Conservation (phyloP, 30 jellyfish, hydroid and myxozoan genomes). For the Pelagia noctiluca region DNA sequence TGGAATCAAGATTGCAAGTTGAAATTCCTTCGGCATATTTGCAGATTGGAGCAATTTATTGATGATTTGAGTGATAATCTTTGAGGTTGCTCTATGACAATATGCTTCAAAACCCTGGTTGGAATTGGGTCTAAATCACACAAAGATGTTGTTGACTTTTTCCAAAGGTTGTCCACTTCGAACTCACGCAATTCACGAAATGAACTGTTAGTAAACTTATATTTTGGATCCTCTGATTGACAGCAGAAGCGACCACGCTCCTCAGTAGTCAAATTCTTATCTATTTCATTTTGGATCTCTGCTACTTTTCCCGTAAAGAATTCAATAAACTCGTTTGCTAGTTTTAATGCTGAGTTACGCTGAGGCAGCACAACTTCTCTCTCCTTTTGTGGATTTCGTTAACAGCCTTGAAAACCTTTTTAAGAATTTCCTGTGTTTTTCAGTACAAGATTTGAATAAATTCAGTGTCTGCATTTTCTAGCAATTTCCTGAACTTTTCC, state of each 20-base stretch:
- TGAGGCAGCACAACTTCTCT: constrained; percentile 66
- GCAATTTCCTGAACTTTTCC: constrained; percentile 47
- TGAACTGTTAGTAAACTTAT: constrained; percentile 51
- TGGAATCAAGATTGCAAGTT: constrained; percentile 70
- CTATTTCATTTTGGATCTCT: constrained; percentile 57
- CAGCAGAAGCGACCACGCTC: constrained; percentile 45
- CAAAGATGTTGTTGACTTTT: constrained; percentile 23
- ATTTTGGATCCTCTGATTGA: constrained; percentile 52
- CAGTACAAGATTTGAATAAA: constrained; percentile 59
- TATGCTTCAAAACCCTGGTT: constrained; percentile 60
- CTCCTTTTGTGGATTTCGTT: constrained; percentile 54
- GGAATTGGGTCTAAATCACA: constrained; percentile 67
- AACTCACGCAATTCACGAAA: constrained; percentile 65
- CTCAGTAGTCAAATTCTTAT: constrained; percentile 56
- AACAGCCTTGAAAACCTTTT: constrained; percentile 37
- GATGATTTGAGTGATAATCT: constrained; percentile 64
- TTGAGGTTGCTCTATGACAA: constrained; percentile 65
- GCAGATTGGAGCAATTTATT: constrained; percentile 69
- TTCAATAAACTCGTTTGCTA: constrained; percentile 63
- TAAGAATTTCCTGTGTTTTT: constrained; percentile 61
- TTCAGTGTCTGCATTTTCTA: constrained; percentile 44
- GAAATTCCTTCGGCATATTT: constrained; percentile 63
- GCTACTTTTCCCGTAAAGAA: constrained; percentile 64
- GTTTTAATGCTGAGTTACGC: constrained; percentile 58
- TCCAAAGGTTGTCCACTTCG: constrained; percentile 57